Evolutionary conservation across 2,113 vertebrate genomes (phyloP), one percentile per base, ranked within the genome.

Genomic region (Corvus moneduloides): DNA sequence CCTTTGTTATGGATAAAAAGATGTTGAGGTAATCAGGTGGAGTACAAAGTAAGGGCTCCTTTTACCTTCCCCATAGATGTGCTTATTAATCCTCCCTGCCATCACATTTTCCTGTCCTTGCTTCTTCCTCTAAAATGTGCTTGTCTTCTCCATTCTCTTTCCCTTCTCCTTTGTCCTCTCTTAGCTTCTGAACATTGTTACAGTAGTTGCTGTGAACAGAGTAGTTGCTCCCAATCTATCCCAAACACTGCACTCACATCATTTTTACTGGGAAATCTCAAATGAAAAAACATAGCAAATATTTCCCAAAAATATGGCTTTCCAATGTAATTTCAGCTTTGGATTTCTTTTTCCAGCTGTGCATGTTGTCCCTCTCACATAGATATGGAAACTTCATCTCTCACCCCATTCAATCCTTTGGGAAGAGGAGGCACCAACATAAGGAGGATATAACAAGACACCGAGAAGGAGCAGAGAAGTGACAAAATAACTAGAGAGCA

Each of bases 371-470:
- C 46, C 37, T n/a, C 32, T 78, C 28, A 68, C 17, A 12, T 4
- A 71, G 6, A 48, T 43, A 55, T 3, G 27, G 51, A 66, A 82
- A 46, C 49, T 61, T 72, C 32, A 28, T 37, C 58, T 82, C 62
- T 73, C 49, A 72, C 61, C 37, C 28, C n/a, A 58, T 16, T 24
- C 20, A 23, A 12, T 10, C 11, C 23, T 59, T 32, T 66, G 41
- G 49, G 35, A 7, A 74, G 8, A 52, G 14, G 7, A 71, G 46
- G 43, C 55, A 87, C 6, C 33, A 69, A 16, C 20, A 28, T 23
- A 61, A 61, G 0, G 4, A 68, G 33, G 56, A 37, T 1, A 4
- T 74, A 69, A 72, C 0, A 0, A 46, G 28, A 35, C 15, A 59
- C 33, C 16, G n/a, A 52, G 22, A 87, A 74, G n/a, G 51, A 85